These are phyloP conservation scores for Drosophila obscura DNA, from an alignment of 1,140 invertebrate species.

Conservation along the genomic window DNA sequence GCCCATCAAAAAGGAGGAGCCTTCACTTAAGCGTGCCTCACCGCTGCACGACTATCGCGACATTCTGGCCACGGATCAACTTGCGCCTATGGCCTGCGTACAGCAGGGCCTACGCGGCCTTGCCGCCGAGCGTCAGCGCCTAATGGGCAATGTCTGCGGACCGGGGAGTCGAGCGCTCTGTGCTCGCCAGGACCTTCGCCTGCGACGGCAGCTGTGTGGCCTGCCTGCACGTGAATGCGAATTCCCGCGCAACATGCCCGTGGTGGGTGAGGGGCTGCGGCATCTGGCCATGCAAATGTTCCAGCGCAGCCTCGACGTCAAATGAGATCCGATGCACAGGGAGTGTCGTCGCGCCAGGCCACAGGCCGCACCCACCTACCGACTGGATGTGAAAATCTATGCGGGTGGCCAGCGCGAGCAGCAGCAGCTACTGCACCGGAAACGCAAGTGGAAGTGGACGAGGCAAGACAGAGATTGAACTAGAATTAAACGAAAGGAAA, in stretches of 20 bases:
- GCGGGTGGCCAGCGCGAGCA: conserved; percentile 16
- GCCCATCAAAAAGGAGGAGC: not conserved
- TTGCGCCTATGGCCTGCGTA: conserved; percentile 87
- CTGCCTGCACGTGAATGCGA: conserved; percentile 86
- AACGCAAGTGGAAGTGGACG: no score
- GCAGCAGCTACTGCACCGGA: not conserved
- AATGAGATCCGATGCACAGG: conserved; percentile 61
- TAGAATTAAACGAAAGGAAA: not conserved
- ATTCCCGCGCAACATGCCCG: conserved; percentile 59
- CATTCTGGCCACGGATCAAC: conserved; percentile 32
- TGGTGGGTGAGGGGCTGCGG: conserved; percentile 63
- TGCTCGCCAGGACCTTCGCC: conserved; percentile 87
- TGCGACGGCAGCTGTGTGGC: conserved; percentile 87
- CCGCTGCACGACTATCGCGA: conserved; percentile 59
- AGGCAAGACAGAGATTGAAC: no score
- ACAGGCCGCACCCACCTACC: conserved; percentile 22
- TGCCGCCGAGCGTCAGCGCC: conserved; percentile 77
- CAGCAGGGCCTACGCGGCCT: conserved; percentile 85
- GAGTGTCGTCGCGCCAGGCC: conserved; percentile 16
- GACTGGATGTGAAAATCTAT: conserved; percentile 59
- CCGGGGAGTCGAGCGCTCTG: conserved; percentile 86
- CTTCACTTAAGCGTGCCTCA: conserved; percentile 7
- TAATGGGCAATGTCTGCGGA: conserved; percentile 85
- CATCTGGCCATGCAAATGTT: conserved; percentile 72
- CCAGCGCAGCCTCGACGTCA: conserved; percentile 64